phyloP scores from a whole-genome alignment of 1,140 invertebrate species.

The Goniozus legneri region DNA sequence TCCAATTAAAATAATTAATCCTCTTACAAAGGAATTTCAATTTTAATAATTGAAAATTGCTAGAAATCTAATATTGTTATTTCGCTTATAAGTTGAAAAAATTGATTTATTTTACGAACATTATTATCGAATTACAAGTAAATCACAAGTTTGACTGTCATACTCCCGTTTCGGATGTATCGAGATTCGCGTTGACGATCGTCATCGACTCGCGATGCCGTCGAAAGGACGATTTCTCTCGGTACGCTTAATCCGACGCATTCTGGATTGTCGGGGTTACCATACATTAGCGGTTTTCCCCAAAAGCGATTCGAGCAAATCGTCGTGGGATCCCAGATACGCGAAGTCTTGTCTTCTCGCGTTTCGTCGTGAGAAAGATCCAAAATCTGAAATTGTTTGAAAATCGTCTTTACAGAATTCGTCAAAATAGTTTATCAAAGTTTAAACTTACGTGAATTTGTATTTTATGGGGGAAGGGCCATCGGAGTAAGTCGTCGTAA shows the following conservation, averaged over 20 bases:
- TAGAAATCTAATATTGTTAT: constrained; percentile 3
- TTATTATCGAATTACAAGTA: constrained; percentile 33
- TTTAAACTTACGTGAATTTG: constrained; percentile 30
- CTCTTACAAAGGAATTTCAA: constrained; percentile 2
- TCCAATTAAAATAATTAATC: too few species aligned
- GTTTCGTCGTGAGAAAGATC: constrained; percentile 38
- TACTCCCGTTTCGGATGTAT: constrained; percentile 43
- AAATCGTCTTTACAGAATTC: too few species aligned
- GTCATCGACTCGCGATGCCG: background rate
- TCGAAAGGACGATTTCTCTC: constrained; percentile 37
- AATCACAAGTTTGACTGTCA: constrained; percentile 50
- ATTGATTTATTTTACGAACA: background rate
- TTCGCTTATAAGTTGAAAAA: background rate
- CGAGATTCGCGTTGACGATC: constrained; percentile 1
- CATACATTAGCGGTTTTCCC: constrained; percentile 37
- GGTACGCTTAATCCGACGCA: constrained; percentile 53
- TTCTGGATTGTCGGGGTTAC: constrained; percentile 47
- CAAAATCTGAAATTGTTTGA: too few species aligned
- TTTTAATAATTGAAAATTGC: constrained; percentile 4
- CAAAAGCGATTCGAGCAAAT: constrained; percentile 52
- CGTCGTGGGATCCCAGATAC: constrained; percentile 53
- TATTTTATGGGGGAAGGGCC: constrained; percentile 52
- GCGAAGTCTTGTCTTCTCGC: constrained; percentile 43
- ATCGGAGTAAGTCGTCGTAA: constrained; percentile 40
- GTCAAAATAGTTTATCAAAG: too few species aligned